Percentiles rank a stretch among this genome's conserved stretches.
phyloP scores from a whole-genome alignment of 2,797 vertebrate species.

The Setipinna tenuifilis region DNA sequence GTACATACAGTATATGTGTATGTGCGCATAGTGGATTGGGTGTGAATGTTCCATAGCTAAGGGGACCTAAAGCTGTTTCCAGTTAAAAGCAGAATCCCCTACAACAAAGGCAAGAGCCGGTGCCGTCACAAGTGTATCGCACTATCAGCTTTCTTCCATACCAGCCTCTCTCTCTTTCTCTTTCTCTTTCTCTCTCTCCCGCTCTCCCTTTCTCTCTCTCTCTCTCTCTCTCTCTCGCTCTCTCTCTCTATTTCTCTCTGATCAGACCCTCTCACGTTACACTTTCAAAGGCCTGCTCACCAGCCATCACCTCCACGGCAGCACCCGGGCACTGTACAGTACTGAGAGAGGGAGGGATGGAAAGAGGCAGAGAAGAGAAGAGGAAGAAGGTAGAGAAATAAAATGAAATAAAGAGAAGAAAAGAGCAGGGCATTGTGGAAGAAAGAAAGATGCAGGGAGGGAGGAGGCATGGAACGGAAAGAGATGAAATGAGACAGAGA shows the following conservation, averaged over 20 bases:
- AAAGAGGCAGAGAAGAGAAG: conserved; percentile 26
- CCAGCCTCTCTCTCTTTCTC: conserved; percentile 59
- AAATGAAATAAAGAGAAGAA: not conserved
- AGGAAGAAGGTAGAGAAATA: not conserved
- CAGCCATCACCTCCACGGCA: conserved; percentile 71
- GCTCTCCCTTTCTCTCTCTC: no score
- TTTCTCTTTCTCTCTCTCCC: no score
- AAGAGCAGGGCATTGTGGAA: no score
- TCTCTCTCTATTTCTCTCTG: conserved; percentile 70
- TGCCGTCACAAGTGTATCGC: conserved; percentile 71
- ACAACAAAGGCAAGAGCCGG: conserved; percentile 84
- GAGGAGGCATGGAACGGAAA: no score
- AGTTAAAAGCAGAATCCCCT: conserved; percentile 87
- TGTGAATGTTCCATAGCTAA: conserved; percentile 17
- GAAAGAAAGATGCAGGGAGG: not conserved
- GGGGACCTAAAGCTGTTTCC: conserved; percentile 82
- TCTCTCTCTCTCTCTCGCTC: no score
- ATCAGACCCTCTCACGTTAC: conserved; percentile 87
- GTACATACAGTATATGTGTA: not conserved
- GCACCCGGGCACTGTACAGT: conserved; percentile 27
- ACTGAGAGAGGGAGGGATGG: conserved; percentile 31
- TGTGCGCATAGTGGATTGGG: not conserved
- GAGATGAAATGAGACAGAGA: not conserved
- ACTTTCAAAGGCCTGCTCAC: conserved; percentile 86
- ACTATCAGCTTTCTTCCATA: conserved; percentile 89